Evolutionary conservation across 2,888 invertebrate genomes (phyloP).

Genomic region (Brenthis daphne): DNA sequence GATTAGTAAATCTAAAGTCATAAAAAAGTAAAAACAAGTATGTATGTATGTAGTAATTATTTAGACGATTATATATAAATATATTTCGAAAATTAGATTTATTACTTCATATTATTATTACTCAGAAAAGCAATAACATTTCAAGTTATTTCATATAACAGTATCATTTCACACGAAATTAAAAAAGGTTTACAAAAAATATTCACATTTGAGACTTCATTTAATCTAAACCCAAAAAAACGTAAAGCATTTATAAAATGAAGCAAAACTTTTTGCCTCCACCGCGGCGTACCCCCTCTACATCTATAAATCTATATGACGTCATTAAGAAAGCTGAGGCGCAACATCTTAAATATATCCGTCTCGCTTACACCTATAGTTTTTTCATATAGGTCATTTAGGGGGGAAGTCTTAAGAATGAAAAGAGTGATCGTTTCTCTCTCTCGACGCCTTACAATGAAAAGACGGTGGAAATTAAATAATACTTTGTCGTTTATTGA

Average conservation of each 20-base stretch:
- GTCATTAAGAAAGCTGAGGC: slow-evolving; percentile 77
- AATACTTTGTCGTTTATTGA: slow-evolving; percentile 82
- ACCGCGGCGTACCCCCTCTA: slow-evolving; percentile 56
- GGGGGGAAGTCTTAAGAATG: slow-evolving; percentile 64
- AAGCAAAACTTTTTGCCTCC: slow-evolving; percentile 68
- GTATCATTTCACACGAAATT: background rate
- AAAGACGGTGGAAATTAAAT: slow-evolving; percentile 80
- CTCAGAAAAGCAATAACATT: too few relatives aligned
- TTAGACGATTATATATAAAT: too few relatives aligned
- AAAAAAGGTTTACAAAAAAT: slow-evolving; percentile 4
- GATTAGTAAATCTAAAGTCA: too few relatives aligned
- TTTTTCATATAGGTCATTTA: slow-evolving; percentile 45
- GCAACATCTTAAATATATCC: slow-evolving; percentile 70
- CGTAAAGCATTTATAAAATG: slow-evolving; percentile 64
- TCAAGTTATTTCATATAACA: too few relatives aligned
- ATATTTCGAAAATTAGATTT: too few relatives aligned
- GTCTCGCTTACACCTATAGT: slow-evolving; percentile 57
- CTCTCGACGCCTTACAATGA: slow-evolving; percentile 75
- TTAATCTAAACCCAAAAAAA: slow-evolving; percentile 44
- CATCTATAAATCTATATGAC: slow-evolving; percentile 80
- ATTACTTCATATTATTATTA: too few relatives aligned
- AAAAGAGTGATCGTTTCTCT: slow-evolving; percentile 58
- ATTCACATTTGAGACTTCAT: background rate
- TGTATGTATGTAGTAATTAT: too few relatives aligned
- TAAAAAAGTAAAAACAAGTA: too few relatives aligned